Evolutionary conservation across 2,888 invertebrate species (phyloP), one percentile per base, ranked within the genome.

Genomic region (Boloria selene): DNA sequence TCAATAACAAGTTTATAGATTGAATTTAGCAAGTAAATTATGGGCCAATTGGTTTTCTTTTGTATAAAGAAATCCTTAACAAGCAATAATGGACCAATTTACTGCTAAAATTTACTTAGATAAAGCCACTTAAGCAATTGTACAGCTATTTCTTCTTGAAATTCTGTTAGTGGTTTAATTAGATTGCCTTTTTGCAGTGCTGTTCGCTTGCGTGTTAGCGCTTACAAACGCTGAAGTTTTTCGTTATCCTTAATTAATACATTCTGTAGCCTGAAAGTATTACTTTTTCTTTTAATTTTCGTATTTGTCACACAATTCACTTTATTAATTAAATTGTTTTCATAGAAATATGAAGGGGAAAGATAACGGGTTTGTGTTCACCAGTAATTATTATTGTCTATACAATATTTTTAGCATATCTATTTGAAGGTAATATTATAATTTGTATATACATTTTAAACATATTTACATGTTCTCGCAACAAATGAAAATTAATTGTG

Each of bases 161-260:
- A 82, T 82, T 80, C 77, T 78, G 75, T 80, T 78, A 76, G 73
- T 72, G 73, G 70, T 79, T 73, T 81, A 83, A 84, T 83, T 80
- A 82, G 70, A 77, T 77, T 73, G 75, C 72, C 70, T 78, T 77
- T 74, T 72, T 70, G 63, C 67, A 56, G 60, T 68, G 65, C 69
- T 56, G n/a, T 18, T 66, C 38, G 69, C 56, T 67, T 69, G 68
- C 72, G 69, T 70, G 70, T 68, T 56, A 69, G 65, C 68, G 55
- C 55, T 68, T 61, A 67, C 38, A 63, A 53, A 58, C 42, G 53
- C 26, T 55, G 7, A 55, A 56, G 22, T 31, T 51, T 49, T 58
- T 58, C 16, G 51, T 50, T 64, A 51, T 47, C 51, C 31, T 51
- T 51, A 56, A 58, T 64, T 58, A 51, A 47, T 45, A 31, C 42